These are phyloP conservation scores for Sweltsa coloradensis DNA, from an alignment of 1,140 invertebrate genomes.

Conservation along the genomic window DNA sequence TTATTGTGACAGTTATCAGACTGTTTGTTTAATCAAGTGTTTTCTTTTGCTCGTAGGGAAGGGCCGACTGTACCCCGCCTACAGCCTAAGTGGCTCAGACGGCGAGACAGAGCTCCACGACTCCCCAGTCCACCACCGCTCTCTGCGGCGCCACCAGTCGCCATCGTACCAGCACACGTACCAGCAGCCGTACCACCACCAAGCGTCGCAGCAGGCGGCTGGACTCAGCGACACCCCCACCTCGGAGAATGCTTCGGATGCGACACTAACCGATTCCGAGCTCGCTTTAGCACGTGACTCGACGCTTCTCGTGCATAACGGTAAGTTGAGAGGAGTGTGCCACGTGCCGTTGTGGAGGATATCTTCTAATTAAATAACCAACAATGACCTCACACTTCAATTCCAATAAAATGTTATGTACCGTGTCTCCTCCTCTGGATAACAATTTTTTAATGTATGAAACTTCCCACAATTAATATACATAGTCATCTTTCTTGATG, in stretches of 20 bases:
- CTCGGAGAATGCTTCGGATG: slow-evolving; percentile 67
- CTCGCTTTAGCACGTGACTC: slow-evolving; percentile 62
- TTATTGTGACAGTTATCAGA: too few species aligned
- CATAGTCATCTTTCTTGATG: too few species aligned
- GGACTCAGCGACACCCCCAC: slow-evolving; percentile 63
- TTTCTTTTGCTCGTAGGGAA: slow-evolving; percentile 40
- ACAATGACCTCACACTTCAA: too few species aligned
- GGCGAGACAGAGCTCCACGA: slow-evolving; percentile 37
- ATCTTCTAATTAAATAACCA: too few species aligned
- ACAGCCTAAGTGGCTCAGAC: slow-evolving; percentile 46
- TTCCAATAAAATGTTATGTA: too few species aligned
- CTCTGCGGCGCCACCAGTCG: slow-evolving; percentile 29
- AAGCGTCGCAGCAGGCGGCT: slow-evolving; percentile 36
- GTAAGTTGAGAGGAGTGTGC: too few species aligned
- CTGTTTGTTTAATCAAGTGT: too few species aligned
- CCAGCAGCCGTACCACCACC: slow-evolving; percentile 36
- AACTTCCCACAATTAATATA: too few species aligned
- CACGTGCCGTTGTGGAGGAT: too few species aligned
- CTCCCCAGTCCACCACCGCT: slow-evolving; percentile 28
- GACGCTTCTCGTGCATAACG: slow-evolving; percentile 65
- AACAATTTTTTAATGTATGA: too few species aligned
- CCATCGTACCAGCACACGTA: slow-evolving; percentile 31
- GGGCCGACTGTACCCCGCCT: slow-evolving; percentile 58
- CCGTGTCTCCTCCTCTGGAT: too few species aligned
- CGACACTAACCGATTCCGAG: slow-evolving; percentile 67